These are phyloP conservation scores for Ancistrus triradiatus DNA, from an alignment of 2,113 vertebrate genomes.

Conservation along the genomic window DNA sequence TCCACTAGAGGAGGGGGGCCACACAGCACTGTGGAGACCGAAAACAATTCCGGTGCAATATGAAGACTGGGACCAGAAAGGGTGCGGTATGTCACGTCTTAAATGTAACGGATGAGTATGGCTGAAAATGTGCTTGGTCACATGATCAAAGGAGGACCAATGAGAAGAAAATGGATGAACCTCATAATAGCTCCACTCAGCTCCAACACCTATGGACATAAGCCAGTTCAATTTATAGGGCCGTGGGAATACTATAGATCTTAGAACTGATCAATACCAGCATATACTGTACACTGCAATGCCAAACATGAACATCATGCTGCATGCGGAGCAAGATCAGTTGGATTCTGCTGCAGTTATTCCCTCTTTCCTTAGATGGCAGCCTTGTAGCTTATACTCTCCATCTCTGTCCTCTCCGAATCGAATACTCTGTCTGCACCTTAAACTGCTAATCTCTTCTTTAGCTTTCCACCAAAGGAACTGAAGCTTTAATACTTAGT, in stretches of 20 bases:
- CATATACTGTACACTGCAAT: not conserved
- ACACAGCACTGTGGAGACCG: conserved; percentile 77
- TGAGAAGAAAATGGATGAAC: no score
- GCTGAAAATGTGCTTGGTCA: no score
- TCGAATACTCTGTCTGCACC: not conserved
- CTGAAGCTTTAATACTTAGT: no score
- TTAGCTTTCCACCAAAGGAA: no score
- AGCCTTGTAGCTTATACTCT: conserved; percentile 21
- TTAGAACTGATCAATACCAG: no score
- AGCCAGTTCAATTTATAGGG: no score
- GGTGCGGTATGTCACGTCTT: not conserved
- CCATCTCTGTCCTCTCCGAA: no score
- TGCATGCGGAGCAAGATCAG: not conserved
- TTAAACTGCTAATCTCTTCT: conserved; percentile 24
- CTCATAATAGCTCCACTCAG: no score
- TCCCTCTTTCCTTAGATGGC: conserved; percentile 46
- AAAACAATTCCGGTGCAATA: not conserved
- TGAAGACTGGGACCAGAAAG: not conserved
- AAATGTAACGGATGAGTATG: no score
- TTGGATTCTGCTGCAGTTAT: conserved; percentile 35
- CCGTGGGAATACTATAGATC: no score
- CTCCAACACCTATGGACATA: no score
- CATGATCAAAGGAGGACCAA: no score
- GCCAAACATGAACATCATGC: not conserved
- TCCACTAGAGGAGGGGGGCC: conserved; percentile 81